These are phyloP conservation scores for Aplidium turbinatum DNA, from an alignment of 23 tunicate species.

Conservation along the genomic window DNA sequence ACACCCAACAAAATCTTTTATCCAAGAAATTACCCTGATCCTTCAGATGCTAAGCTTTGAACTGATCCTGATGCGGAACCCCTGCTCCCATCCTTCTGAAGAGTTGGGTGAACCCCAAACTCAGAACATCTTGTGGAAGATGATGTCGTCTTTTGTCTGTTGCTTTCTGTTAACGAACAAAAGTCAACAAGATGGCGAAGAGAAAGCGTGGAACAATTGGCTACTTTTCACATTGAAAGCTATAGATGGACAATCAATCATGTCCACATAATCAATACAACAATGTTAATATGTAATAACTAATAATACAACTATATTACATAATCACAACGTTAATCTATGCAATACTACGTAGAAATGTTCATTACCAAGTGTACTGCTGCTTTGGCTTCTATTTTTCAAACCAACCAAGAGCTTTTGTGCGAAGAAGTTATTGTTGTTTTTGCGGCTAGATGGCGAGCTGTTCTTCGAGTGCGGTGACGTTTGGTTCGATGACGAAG, in stretches of 20 bases:
- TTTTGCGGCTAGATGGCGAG: not conserved
- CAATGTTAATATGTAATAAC: too few relatives aligned
- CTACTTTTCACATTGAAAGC: too few relatives aligned
- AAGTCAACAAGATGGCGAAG: too few relatives aligned
- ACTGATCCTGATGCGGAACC: constrained; percentile 66
- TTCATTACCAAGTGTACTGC: constrained; percentile 27
- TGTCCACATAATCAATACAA: too few relatives aligned
- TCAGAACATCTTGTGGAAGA: constrained; percentile 43
- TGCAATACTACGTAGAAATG: too few relatives aligned
- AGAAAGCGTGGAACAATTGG: too few relatives aligned
- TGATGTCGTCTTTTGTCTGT: too few relatives aligned
- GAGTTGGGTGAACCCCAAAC: constrained; percentile 48
- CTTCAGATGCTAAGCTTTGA: constrained; percentile 70
- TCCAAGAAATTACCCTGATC: constrained; percentile 69
- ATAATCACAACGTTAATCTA: too few relatives aligned
- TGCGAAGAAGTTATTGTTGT: not conserved
- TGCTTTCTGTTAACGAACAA: too few relatives aligned
- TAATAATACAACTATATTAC: too few relatives aligned
- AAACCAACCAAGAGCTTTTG: constrained; percentile 52
- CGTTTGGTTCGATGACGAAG: constrained; percentile 3
- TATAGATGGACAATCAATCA: too few relatives aligned
- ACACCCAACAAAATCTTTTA: too few relatives aligned
- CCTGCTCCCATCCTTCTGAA: constrained; percentile 47
- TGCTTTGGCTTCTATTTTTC: constrained; percentile 44
- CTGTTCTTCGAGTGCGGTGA: not conserved